phyloP scores from a whole-genome alignment of 2,888 invertebrate genomes.

The Pandemis corylana region DNA sequence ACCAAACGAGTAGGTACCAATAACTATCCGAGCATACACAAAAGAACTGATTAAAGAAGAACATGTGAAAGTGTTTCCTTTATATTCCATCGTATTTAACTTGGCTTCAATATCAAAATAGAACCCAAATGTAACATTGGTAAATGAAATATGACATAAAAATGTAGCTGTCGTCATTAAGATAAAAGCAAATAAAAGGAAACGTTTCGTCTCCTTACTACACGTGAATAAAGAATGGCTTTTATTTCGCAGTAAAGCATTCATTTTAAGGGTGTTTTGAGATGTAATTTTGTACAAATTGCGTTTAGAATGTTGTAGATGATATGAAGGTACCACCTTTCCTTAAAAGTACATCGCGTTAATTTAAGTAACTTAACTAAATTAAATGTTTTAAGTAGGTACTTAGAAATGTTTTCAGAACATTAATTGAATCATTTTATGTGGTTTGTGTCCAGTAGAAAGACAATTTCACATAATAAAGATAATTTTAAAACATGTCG shows the following conservation, averaged over 20 bases:
- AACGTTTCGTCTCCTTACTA: not conserved
- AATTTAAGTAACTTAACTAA: not conserved
- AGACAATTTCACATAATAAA: too few species aligned
- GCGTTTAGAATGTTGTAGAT: not conserved
- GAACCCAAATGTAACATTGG: not conserved
- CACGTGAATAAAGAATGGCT: slow-evolving; percentile 9
- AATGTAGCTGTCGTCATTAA: slow-evolving; percentile 5
- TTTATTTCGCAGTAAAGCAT: slow-evolving; percentile 8
- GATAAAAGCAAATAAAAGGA: slow-evolving; percentile 11
- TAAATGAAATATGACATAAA: slow-evolving; percentile 11
- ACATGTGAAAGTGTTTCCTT: not conserved
- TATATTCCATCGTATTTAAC: not conserved
- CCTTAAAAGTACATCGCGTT: too few species aligned
- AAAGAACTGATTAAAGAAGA: not conserved
- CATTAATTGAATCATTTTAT: too few species aligned
- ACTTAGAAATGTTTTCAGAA: too few species aligned
- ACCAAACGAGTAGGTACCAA: not conserved
- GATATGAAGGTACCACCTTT: too few species aligned
- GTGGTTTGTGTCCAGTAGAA: too few species aligned
- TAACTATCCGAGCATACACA: not conserved
- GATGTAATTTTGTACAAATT: not conserved
- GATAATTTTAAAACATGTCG: too few species aligned
- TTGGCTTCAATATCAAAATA: not conserved
- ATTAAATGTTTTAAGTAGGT: not conserved
- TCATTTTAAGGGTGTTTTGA: not conserved